Evolutionary conservation across 2,113 vertebrate genomes (phyloP), one percentile per base, ranked within the genome.

Genomic region (Orthonyx spaldingii): DNA sequence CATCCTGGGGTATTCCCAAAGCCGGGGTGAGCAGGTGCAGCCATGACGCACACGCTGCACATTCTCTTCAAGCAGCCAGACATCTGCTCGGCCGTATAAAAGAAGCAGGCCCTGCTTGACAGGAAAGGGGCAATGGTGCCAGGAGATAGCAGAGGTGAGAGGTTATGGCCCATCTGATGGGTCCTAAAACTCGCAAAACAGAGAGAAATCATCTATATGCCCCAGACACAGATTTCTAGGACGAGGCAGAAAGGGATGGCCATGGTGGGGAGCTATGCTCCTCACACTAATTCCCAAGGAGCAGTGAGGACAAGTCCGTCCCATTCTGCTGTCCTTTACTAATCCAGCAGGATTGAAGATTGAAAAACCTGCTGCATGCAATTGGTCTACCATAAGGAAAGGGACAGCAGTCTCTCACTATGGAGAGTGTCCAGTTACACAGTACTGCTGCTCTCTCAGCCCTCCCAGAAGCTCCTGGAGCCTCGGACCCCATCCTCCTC

Each of bases 1-100:
- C 49, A 59, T 60, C 57, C 37, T 89, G 72, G 94, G 84, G 56
- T 94, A 56, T 91, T 87, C 81, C 83, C 89, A 94, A 93, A 87
- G 89, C 79, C 84, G 90, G 86, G 26, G 7, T 84, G 64, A 96
- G 91, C 93, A 93, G 92, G 94, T 96, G 95, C 93, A 90, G 68
- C 65, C 64, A 21, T 91, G 84, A 95, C 81, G 74, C 75, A 81
- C 2, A 0, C 15, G 0, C 61, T 65, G 52, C 89, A 93, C 81
- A 93, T 95, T 92, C 88, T 93, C 72, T 59, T 77, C 6, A 3
- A 68, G 93, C 71, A 75, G 80, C n/a, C 7, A 6, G 93, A 95
- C 94, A 96, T 93, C 94, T 97, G 96, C 84, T 97, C 76, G 78
- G 85, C 78, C 28, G 19, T 81, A 76, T 94, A 95, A 84, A 95